Evolutionary conservation across 1,140 invertebrate genomes (phyloP).

Genomic region (Hyposmocoma kahamanoa): DNA sequence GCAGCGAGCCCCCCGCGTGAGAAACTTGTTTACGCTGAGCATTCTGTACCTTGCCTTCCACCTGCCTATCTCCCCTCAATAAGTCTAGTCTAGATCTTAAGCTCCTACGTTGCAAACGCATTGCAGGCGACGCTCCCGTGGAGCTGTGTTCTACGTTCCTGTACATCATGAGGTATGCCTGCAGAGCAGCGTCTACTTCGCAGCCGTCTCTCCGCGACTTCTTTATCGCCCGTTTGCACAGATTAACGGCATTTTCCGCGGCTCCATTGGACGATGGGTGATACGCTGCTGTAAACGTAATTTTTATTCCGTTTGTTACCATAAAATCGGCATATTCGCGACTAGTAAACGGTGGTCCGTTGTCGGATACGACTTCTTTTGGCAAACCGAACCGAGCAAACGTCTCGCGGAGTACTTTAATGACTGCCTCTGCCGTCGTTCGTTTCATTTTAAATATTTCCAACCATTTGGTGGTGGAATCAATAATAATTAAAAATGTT

Average conservation of each 20-base stretch:
- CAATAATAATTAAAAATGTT: conserved; percentile 8
- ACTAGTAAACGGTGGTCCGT: conserved; percentile 37
- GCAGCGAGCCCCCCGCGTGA: not conserved
- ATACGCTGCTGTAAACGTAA: conserved; percentile 1
- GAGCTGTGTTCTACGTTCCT: conserved; percentile 16
- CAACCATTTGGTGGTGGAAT: conserved; percentile 17
- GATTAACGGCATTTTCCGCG: conserved; percentile 4
- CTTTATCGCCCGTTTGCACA: conserved; percentile 15
- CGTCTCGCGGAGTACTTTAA: conserved; percentile 23
- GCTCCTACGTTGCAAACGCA: conserved; percentile 7
- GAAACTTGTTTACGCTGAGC: not conserved
- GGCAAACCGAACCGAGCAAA: conserved; percentile 35
- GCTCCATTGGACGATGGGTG: conserved; percentile 17
- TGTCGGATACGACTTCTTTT: conserved; percentile 38
- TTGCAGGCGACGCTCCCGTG: conserved; percentile 8
- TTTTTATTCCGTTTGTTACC: conserved; percentile 10
- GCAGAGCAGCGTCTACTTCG: conserved; percentile 14
- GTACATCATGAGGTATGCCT: conserved; percentile 14
- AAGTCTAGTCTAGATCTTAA: not conserved
- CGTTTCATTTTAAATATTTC: conserved; percentile 6
- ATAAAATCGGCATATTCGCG: conserved; percentile 7
- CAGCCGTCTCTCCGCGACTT: conserved; percentile 10
- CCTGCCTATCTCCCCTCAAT: not conserved
- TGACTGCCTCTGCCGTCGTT: conserved; percentile 13
- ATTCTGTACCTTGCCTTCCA: not conserved